Conservation (phyloP, 2,888 invertebrate species). For the Chironomus riparius region DNA sequence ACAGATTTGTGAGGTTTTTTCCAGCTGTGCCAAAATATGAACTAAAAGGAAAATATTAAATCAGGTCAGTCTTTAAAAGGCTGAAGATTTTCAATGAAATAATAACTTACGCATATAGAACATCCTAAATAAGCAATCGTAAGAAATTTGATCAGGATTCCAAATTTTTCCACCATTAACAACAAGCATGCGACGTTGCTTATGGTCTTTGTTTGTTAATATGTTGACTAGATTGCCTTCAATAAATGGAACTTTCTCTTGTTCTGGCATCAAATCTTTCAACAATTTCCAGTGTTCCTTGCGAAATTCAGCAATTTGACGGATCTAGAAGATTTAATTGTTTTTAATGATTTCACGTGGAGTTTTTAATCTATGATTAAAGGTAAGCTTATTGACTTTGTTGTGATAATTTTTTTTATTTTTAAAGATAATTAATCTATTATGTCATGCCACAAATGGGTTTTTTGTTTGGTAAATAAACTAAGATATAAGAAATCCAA, state of each 20-base stretch:
- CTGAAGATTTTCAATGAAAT: not conserved
- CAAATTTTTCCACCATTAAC: constrained; percentile 67
- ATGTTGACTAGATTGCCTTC: constrained; percentile 70
- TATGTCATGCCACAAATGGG: no score
- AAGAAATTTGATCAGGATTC: constrained; percentile 63
- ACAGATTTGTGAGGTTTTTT: constrained; percentile 67
- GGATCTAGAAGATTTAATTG: constrained; percentile 49
- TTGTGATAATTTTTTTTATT: no score
- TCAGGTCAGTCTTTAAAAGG: not conserved
- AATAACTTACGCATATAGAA: constrained; percentile 51
- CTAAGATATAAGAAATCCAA: no score
- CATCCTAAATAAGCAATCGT: constrained; percentile 68
- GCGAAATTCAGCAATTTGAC: constrained; percentile 65
- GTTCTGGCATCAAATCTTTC: constrained; percentile 55
- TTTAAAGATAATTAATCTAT: no score
- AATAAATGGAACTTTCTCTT: constrained; percentile 57
- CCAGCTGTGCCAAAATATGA: constrained; percentile 64
- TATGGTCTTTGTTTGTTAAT: constrained; percentile 62
- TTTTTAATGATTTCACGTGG: no score
- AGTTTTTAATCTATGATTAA: no score
- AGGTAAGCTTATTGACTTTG: no score
- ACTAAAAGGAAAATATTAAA: constrained; percentile 36
- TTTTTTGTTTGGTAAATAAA: no score
- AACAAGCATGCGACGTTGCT: constrained; percentile 63
- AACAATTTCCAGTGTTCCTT: constrained; percentile 57